A percentile compares a stretch with the other conserved stretches of the same genome.
These are phyloP conservation scores for Gymnorhina tibicen DNA, from an alignment of 2,113 vertebrate genomes.

Conservation along the genomic window DNA sequence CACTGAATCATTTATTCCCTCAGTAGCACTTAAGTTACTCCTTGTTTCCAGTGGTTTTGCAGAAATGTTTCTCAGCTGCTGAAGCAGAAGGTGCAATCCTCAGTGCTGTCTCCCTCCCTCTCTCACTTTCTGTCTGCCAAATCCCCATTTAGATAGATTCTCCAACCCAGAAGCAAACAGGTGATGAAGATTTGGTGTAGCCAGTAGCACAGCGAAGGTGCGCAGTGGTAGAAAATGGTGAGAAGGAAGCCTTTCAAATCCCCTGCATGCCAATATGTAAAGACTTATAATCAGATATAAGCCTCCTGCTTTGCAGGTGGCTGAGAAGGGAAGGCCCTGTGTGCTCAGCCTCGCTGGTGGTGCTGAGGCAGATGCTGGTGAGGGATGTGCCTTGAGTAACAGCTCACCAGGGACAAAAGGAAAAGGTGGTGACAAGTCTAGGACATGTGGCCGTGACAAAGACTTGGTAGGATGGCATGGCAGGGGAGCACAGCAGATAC, in stretches of 20 bases:
- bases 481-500: not conserved
- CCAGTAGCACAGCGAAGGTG: not conserved
- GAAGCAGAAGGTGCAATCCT: constrained; percentile 19
- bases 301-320: not conserved
- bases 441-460: fast-evolving
- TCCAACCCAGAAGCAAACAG: not conserved
- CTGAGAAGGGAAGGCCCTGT: not conserved
- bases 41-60: constrained; percentile 34
- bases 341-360: not conserved
- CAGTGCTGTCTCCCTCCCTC: not conserved
- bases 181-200: not conserved
- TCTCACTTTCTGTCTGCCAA: not conserved
- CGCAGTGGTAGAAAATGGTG: not conserved
- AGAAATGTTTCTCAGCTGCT: not conserved
- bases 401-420: not conserved
- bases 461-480: not conserved
- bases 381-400: not conserved
- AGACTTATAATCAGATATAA: not conserved
- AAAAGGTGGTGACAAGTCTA: not conserved
- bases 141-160: not conserved
- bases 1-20: constrained; percentile 15
- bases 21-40: not conserved
- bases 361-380: not conserved
- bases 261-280: not conserved
- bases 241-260: not conserved